Base-by-base conservation (phyloP, 2,888 invertebrate genomes). In the Sabellastarte sp. region DNA sequence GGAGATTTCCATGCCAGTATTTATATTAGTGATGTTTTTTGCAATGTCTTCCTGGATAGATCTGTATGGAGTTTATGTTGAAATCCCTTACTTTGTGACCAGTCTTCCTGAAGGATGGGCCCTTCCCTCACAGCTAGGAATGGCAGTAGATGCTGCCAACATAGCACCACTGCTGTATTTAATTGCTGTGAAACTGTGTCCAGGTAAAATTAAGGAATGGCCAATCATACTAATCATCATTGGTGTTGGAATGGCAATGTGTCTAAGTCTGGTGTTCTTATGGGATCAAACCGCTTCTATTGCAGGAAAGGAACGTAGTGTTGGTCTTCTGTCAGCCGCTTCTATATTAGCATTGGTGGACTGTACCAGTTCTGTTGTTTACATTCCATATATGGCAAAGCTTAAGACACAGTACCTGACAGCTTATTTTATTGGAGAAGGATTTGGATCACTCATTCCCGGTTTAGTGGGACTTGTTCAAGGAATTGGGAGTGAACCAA, bases 31-130 rank as follows among this genome's bases (percentile, higher is more conserved):
- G 72, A 87, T 89, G 66, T 85, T 90, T 75, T n/a, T n/a, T 88
- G 86, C 85, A 10, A 80, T 86, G 20, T 81, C 84, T 28, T 85
- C 94, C 50, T 95, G 95, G 95, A 88, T 94, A 73, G 91, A 91
- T 57, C 89, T 95, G 62, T 95, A 94, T 85, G 92, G 92, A 10
- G 87, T 93, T 68, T 95, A 90, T 86, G n/a, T n/a, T n/a, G n/a
- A n/a, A n/a, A n/a, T n/a, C n/a, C n/a, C n/a, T n/a, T n/a, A n/a
- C n/a, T n/a, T n/a, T n/a, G n/a, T n/a, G n/a, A n/a, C n/a, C n/a
- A n/a, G n/a, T n/a, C n/a, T n/a, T n/a, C n/a, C n/a, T n/a, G n/a
- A n/a, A n/a, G n/a, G n/a, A n/a, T n/a, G n/a, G n/a, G n/a, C n/a
- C n/a, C n/a, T n/a, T n/a, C n/a, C n/a, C n/a, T n/a, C n/a, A n/a